phyloP scores from a whole-genome alignment of 1,140 invertebrate species.

The Diprion similis region DNA sequence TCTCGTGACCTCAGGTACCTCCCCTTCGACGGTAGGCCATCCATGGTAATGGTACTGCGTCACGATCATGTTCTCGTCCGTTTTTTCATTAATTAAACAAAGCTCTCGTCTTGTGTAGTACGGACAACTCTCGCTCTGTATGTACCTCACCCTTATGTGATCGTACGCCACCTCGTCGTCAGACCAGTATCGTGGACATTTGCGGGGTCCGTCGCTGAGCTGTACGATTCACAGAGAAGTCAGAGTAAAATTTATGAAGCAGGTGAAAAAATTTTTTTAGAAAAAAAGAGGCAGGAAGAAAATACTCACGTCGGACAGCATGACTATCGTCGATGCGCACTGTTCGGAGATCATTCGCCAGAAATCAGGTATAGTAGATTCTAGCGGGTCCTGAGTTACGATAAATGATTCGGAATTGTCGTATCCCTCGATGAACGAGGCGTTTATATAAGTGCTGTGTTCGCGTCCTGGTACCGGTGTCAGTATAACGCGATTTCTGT shows the following conservation, averaged over 20 bases:
- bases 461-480: slow-evolving; percentile 82
- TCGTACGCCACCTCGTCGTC: slow-evolving; percentile 85
- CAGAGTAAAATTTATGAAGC: slow-evolving; percentile 67
- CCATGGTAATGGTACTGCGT: slow-evolving; percentile 89
- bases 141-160: slow-evolving; percentile 84
- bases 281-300: slow-evolving; percentile 8
- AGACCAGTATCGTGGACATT: slow-evolving; percentile 92
- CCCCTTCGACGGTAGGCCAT: slow-evolving; percentile 86
- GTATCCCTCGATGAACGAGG: slow-evolving; percentile 96
- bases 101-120: slow-evolving; percentile 87
- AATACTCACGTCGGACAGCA: slow-evolving; percentile 87
- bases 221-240: slow-evolving; percentile 40
- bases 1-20: slow-evolving; percentile 85
- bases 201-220: slow-evolving; percentile 75
- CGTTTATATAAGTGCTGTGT: slow-evolving; percentile 96
- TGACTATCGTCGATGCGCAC: slow-evolving; percentile 88
- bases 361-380: slow-evolving; percentile 89
- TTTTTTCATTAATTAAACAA: slow-evolving; percentile 77
- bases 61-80: slow-evolving; percentile 73
- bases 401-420: slow-evolving; percentile 94
- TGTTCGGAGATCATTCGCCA: slow-evolving; percentile 97
- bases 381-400: slow-evolving; percentile 93
- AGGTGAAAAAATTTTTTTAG: slow-evolving; percentile 70
- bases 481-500: slow-evolving; percentile 87
- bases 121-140: slow-evolving; percentile 86